Evolutionary conservation across 2,888 invertebrate species (phyloP), one percentile per base, ranked within the genome.

Genomic region (Beris chalybata): DNA sequence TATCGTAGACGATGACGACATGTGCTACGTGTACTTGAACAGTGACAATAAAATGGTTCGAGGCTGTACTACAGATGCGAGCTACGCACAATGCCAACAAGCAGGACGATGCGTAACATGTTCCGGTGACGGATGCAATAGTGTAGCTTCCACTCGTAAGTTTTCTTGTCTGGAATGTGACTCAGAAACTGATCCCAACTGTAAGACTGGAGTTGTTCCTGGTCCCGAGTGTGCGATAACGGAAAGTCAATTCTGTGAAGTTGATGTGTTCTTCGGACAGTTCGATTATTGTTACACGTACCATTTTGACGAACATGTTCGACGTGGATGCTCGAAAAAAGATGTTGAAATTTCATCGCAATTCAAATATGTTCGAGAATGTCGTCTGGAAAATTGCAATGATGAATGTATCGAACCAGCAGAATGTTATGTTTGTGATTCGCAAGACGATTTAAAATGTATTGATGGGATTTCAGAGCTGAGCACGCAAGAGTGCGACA

Each of bases 391-490:
- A n/a, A 44, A 64, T n/a, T 64, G 64, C 15, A 64, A 64, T 13
- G 52, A 43, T 30, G 64, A 64, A 44, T 64, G 64, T 22, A 54
- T 64, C 13, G 45, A 44, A 12, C 4, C 53, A n/a, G 31, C 53
- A 3, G 22, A 44, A 11, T 64, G 64, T 43, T 54, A 45, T 45
- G n/a, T 30, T 32, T 64, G 64, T 32, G 64, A 64, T 22, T 64
- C 64, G 5, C 30, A 30, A 15, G 69, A 73, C 38, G 71, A 72
- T 2, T 31, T 48, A 1, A 70, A 72, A 13, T 78, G 78, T 22
- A 71, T 70, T 44, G 74, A 66, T 65, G 72, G 75, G 65, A 29
- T 32, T 13, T 30, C 44, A 7, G n/a, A 15, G n/a, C 12, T 50
- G 11, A 30, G 44, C 12, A 45, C 50, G 15, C 13, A 22, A 29